Evolutionary conservation across 2,888 invertebrate genomes (phyloP).

Genomic region (Spodoptera exigua): DNA sequence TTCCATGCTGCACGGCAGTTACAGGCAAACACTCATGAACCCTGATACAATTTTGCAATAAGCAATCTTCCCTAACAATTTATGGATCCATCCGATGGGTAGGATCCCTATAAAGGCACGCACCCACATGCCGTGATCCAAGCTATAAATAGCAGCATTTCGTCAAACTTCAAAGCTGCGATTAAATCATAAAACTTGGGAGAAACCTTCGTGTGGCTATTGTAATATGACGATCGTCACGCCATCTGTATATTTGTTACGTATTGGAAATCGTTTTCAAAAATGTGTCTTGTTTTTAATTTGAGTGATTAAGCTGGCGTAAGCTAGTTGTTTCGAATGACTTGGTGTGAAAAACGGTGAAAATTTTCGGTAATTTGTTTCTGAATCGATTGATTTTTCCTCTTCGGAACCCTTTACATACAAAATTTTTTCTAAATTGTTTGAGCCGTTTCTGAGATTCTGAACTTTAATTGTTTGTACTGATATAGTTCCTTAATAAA

Average conservation of each 20-base stretch:
- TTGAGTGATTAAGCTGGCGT: slow-evolving; percentile 14
- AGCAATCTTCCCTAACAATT: slow-evolving; percentile 26
- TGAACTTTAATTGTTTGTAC: too few relatives aligned
- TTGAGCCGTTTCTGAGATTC: too few relatives aligned
- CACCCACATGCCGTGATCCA: slow-evolving; percentile 72
- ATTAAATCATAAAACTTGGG: slow-evolving; percentile 85
- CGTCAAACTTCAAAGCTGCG: slow-evolving; percentile 85
- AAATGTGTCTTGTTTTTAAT: slow-evolving; percentile 28
- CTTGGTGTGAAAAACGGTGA: too few relatives aligned
- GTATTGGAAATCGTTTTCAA: slow-evolving; percentile 42
- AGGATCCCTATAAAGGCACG: slow-evolving; percentile 47
- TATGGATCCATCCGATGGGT: slow-evolving; percentile 7
- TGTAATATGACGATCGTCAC: slow-evolving; percentile 68
- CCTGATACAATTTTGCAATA: slow-evolving; percentile 4
- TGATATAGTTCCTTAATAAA: too few relatives aligned
- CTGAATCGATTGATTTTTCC: too few relatives aligned
- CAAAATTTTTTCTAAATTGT: too few relatives aligned
- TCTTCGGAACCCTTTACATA: too few relatives aligned
- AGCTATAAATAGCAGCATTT: slow-evolving; percentile 80
- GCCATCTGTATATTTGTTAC: slow-evolving; percentile 66
- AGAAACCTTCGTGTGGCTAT: slow-evolving; percentile 53
- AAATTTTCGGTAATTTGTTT: too few relatives aligned
- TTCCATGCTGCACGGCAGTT: too few relatives aligned
- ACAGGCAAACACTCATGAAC: too few relatives aligned
- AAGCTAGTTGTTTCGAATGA: neutral